These are phyloP conservation scores for Autographa pulchrina DNA, from an alignment of 2,888 invertebrate species.

Conservation along the genomic window DNA sequence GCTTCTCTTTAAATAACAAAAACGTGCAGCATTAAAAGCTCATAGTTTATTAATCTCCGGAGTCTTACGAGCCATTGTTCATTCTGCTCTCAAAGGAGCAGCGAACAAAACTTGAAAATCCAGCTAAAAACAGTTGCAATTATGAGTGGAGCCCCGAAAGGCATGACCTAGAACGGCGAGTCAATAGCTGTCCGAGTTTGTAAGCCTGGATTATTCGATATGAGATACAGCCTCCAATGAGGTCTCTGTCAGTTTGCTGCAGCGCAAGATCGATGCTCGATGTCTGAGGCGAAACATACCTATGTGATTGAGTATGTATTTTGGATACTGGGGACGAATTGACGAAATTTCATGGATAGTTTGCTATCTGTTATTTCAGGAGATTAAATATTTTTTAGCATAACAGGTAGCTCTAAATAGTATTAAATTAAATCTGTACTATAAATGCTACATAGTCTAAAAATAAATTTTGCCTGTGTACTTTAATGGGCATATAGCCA, in stretches of 20 bases:
- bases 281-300: conserved; percentile 22
- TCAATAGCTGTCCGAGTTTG: neutral
- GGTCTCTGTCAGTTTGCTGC: conserved; percentile 32
- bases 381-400: no score
- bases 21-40: neutral
- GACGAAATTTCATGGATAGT: no score
- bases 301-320: neutral
- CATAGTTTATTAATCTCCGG: conserved; percentile 1
- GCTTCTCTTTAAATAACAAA: neutral
- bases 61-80: neutral
- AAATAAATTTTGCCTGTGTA: no score
- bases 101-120: neutral
- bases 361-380: no score
- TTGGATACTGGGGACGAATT: no score
- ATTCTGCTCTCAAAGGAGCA: neutral
- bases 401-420: no score
- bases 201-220: neutral
- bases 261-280: conserved; percentile 40
- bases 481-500: no score
- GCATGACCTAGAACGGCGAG: neutral
- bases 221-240: conserved; percentile 9
- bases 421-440: no score
- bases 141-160: conserved; percentile 1
- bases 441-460: no score
- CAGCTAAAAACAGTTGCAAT: conserved; percentile 3